Conservation (phyloP, 2,113 vertebrate species). For the Abramis brama region DNA sequence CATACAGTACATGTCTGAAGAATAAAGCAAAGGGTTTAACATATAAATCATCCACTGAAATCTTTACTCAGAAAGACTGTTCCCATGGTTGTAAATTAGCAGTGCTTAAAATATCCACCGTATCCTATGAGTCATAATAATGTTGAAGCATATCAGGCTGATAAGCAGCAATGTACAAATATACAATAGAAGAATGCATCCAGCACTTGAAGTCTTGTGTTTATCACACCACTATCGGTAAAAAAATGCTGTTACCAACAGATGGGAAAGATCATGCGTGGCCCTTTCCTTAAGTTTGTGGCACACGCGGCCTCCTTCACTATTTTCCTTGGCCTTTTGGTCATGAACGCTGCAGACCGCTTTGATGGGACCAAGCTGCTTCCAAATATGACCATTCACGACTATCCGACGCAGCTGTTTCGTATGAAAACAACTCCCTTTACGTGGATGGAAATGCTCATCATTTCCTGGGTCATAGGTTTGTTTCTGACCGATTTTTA, state of each 20-base stretch:
- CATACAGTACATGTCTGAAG: background rate
- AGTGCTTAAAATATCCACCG: conserved; percentile 39
- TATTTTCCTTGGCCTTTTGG: conserved; percentile 93
- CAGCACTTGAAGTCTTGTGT: background rate
- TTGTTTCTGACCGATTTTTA: conserved; percentile 60
- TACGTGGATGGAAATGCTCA: conserved; percentile 98
- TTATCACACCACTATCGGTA: background rate
- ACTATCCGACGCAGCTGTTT: conserved; percentile 84
- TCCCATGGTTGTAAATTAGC: conserved; percentile 48
- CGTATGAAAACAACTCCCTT: conserved; percentile 95
- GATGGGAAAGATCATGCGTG: conserved; percentile 93
- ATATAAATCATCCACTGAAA: background rate
- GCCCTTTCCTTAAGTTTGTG: conserved; percentile 98
- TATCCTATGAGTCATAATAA: conserved; percentile 34
- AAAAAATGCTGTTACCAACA: conserved; percentile 67
- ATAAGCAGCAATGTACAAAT: conserved; percentile 18
- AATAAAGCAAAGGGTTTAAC: background rate
- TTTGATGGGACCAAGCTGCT: conserved; percentile 90
- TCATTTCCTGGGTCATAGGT: conserved; percentile 98
- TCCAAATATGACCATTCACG: conserved; percentile 88
- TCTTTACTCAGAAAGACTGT: background rate
- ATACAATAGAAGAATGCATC: background rate
- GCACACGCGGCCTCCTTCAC: conserved; percentile 97
- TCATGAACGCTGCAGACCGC: conserved; percentile 95
- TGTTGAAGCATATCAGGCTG: conserved; percentile 26